A percentile compares a stretch with the other conserved stretches of the same genome.
phyloP scores from a whole-genome alignment of 2,113 vertebrate genomes.

The Solea senegalensis region DNA sequence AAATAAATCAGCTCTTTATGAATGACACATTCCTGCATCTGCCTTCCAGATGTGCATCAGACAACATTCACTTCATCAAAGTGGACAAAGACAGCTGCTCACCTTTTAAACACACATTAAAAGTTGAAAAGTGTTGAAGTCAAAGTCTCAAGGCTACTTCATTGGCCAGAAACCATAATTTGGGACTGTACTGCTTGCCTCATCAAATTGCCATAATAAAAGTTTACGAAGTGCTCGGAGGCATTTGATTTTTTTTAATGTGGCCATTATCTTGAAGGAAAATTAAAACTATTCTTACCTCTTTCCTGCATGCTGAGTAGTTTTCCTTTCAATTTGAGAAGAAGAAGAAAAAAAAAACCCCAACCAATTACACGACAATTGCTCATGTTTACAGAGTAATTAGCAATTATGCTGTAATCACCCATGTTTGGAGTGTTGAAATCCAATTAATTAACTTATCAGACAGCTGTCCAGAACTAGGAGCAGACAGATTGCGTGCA shows the following conservation, averaged over 20 bases:
- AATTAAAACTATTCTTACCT: conserved; percentile 49
- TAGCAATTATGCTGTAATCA: conserved; percentile 38
- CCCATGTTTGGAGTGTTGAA: conserved; percentile 61
- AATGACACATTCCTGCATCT: too few species aligned
- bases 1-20: too few species aligned
- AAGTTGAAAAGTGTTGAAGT: conserved; percentile 25
- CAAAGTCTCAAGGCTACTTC: conserved; percentile 13
- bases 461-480: conserved; percentile 25
- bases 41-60: too few species aligned
- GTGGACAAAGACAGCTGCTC: background rate
- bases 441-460: conserved; percentile 63
- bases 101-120: conserved; percentile 23
- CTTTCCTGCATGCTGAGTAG: conserved; percentile 20
- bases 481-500: conserved; percentile 42
- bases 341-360: background rate
- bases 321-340: conserved; percentile 31
- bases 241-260: conserved; percentile 38
- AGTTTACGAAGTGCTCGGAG: conserved; percentile 46
- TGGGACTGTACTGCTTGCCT: conserved; percentile 20
- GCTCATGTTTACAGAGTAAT: conserved; percentile 55
- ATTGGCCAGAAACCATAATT: conserved; percentile 17
- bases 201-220: conserved; percentile 41
- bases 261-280: conserved; percentile 28
- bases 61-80: too few species aligned
- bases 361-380: conserved; percentile 33